Evolutionary conservation across 2,797 vertebrate species (phyloP).

Genomic region (Pseudotriccus pelzelni): DNA sequence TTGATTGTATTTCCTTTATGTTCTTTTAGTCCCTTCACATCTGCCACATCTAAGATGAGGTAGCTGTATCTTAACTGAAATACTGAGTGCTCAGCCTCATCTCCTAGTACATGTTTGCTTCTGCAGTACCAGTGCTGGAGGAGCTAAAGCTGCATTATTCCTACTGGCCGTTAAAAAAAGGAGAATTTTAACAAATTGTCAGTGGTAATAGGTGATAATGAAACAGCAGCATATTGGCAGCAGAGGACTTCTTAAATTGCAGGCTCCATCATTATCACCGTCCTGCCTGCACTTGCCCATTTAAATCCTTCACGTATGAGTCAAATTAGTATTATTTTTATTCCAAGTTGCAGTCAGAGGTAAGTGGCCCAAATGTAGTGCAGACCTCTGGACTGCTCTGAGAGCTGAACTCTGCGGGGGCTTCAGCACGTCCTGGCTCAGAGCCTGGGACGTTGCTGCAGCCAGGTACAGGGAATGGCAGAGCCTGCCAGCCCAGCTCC

Average conservation of each 20-base stretch:
- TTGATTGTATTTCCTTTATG: not conserved
- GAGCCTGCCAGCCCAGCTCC: not conserved
- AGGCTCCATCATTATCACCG: conserved; percentile 43
- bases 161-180: not conserved
- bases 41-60: not conserved
- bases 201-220: conserved; percentile 65
- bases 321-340: not conserved
- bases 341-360: not conserved
- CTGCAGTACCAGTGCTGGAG: not conserved
- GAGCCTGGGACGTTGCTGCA: not conserved
- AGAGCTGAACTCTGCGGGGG: not conserved
- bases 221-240: conserved; percentile 19
- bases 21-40: not conserved
- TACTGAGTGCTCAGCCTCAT: not conserved
- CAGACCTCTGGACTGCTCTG: not conserved
- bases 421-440: not conserved
- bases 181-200: not conserved
- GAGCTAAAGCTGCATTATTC: not conserved
- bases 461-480: not conserved
- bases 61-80: not conserved
- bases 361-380: not conserved
- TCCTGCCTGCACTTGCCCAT: conserved; percentile 65
- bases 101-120: not conserved
- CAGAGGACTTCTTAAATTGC: not conserved
- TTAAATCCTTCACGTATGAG: not conserved